Evolutionary conservation across 2,797 vertebrate species (phyloP), one percentile per base, ranked within the genome.

Genomic region (Hydrocynus forskahlii): DNA sequence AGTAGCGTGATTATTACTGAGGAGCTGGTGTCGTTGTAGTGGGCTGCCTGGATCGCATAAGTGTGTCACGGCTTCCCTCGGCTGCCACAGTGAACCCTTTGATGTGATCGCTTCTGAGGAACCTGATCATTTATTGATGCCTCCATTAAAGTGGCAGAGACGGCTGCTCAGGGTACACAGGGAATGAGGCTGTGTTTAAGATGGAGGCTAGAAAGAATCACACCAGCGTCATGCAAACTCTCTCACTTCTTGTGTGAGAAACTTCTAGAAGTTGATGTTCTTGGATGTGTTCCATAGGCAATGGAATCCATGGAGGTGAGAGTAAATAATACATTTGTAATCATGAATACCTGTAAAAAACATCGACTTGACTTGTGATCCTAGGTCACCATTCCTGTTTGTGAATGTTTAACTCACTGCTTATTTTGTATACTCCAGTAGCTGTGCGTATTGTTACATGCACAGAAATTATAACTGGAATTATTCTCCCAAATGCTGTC

Each of bases 121-220:
- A 92, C 86, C 84, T 93, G 90, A 95, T 96, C 81, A 95, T 94
- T 96, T 96, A 96, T 96, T 96, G 93, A 97, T 95, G 91, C 88
- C 85, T 93, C 88, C 91, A 93, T 95, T 95, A 95, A 94, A 96
- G 90, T 88, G 86, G 78, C 83, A 87, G 88, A 85, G 87, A 91
- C 79, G 80, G 88, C 86, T 92, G 86, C 85, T 89, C 84, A 72
- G 88, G 80, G 77, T 87, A 77, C 75, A 87, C 76, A 82, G 83
- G 73, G 35, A 68, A 62, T 74, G 82, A 78, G 74, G 29, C 67
- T 70, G 68, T 14, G 60, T 84, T 69, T 52, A 63, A 76, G 54
- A 88, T 78, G 87, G 75, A 74, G 82, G 88, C 19, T 43, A 76
- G 16, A 64, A 57, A 82, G 84, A 85, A 86, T 69, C 75, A 59